Evolutionary conservation across 2,888 invertebrate species (phyloP), one percentile per base, ranked within the genome.

Genomic region (Agrilus cyanescens): DNA sequence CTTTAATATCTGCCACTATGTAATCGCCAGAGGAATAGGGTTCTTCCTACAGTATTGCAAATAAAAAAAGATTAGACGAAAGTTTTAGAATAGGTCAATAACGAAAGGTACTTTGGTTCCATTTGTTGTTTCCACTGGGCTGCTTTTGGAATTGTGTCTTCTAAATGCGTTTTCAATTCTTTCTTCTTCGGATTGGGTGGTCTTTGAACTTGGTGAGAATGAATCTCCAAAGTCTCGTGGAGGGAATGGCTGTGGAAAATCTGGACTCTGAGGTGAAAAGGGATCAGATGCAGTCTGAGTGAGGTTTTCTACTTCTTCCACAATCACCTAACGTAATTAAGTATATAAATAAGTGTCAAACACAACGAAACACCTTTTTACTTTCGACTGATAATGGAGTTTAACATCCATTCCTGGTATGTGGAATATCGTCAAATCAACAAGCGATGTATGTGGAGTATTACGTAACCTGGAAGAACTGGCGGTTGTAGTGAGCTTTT

Each of bases 371-470:
- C n/a, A 15, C 10, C 41, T 15, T 15, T 25, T 46, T 48, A 65
- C 65, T 51, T 66, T 67, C 1, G 65, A 66, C 44, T 64, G 65
- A 49, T 68, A 68, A 43, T 66, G 64, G 16, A 68, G 49, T 50
- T 66, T 66, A 29, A 93, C 86, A 62, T 93, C 88, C 53, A 94
- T 71, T 0, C 91, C 91, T 2, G 93, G 91, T 61, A 93, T 89
- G 53, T 88, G 80, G 67, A 93, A 93, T 47, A 88, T 84, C 4
- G 91, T 91, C 47, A 86, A 71, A 66, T 91, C 88, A 0, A 82
- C 72, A 40, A 79, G 61, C 62, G 78, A 67, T 46, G 55, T 63
- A 59, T 64, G 67, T 13, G 51, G 68, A 53, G 59, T 68, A 39
- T 52, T 61, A 58, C 62, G 50, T 54, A 65, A 47, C 51, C 60